Percentiles rank a stretch among this genome's conserved stretches.
Evolutionary conservation across 2,797 vertebrate species (phyloP).

Genomic region (Corythornis leucogaster): DNA sequence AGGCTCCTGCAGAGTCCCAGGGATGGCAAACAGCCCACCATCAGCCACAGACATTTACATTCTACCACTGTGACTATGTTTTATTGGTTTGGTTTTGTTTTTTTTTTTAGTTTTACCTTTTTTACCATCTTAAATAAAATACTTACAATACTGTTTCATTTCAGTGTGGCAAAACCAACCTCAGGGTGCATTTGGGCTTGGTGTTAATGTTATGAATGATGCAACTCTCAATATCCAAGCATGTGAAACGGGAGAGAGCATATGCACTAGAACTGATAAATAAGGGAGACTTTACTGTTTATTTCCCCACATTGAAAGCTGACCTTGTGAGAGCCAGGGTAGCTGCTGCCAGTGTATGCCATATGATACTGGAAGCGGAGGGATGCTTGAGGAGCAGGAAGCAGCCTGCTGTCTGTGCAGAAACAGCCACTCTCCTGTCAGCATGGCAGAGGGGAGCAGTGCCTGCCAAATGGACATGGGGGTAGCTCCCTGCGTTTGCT

Average conservation of each 20-base stretch:
- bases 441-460: rapidly evolving
- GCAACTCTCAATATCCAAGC: background rate
- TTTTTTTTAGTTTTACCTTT: too few species aligned
- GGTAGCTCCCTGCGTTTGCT: background rate
- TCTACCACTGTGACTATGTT: background rate
- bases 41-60: rapidly evolving
- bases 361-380: rapidly evolving
- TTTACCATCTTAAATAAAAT: too few species aligned
- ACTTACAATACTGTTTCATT: background rate
- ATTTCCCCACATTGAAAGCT: background rate
- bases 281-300: background rate
- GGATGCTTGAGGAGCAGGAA: rapidly evolving
- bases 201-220: background rate
- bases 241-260: background rate
- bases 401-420: background rate
- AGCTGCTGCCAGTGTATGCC: background rate
- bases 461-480: background rate
- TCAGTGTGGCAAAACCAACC: background rate
- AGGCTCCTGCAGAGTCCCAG: background rate
- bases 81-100: background rate
- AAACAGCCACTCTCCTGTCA: background rate
- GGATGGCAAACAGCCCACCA: background rate
- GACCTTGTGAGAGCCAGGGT: background rate
- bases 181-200: rapidly evolving
- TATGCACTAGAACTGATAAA: background rate